Evolutionary conservation across 1,140 invertebrate genomes (phyloP), one percentile per base, ranked within the genome.

Genomic region (Trichoplusia ni): DNA sequence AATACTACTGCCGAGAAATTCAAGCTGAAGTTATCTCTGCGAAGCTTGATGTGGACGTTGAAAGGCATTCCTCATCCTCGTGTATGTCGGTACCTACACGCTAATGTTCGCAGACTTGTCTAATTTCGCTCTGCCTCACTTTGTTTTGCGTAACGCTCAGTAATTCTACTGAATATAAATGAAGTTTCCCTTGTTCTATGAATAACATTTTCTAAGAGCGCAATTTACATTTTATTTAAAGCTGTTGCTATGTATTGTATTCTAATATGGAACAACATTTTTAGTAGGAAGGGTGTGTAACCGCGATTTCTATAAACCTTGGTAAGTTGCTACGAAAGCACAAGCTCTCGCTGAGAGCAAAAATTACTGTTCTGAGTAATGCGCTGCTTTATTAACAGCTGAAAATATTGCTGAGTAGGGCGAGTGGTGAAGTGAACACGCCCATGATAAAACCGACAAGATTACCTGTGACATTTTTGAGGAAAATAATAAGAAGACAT

Each of bases 151-250:
- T 77, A 72, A 71, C 70, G 66, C 63, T 65, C 42, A 70, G 69
- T 79, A 76, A 83, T 81, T 76, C 73, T 66, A 56, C 71, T 77
- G 75, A 77, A 83, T 83, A 77, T 79, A 81, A 81, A 83, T 76
- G 77, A 79, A 76, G 54, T 71, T 76, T 71, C 67, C 67, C 75
- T 75, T 76, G 53, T 81, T 74, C 79, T 73, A 81, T 78, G 81
- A 77, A 82, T 82, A 82, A 79, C 75, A 83, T 81, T 81, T 73
- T 54, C 75, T 78, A 67, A 79, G 71, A 79, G 47, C 68, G 42
- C 75, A 73, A 81, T 81, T 79, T 83, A 67, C 71, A 79, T 77
- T 53, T 76, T 59, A 70, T 73, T 71, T 71, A 68, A 63, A 56
- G 66, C 58, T 59, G 60, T 75, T 73, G 51, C 46, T 51, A 27